These are phyloP conservation scores for Gavia stellata DNA, from an alignment of 2,113 vertebrate genomes.

Conservation along the genomic window DNA sequence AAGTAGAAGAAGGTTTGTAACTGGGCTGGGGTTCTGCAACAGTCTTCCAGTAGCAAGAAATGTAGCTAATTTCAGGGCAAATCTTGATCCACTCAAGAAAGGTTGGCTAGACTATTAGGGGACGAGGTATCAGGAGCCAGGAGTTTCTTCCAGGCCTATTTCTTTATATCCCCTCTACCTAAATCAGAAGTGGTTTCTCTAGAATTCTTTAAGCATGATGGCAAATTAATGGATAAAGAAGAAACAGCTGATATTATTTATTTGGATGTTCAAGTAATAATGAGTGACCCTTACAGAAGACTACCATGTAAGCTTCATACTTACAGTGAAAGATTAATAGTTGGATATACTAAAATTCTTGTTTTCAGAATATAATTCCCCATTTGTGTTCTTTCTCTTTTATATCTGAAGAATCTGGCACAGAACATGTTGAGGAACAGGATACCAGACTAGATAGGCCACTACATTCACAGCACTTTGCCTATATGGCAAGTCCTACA, in stretches of 20 bases:
- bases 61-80: not conserved
- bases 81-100: not conserved
- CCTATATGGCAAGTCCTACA: not conserved
- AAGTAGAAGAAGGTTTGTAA: not conserved
- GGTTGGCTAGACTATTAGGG: not conserved
- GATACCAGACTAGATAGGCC: not conserved
- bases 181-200: not conserved
- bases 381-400: not conserved
- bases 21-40: not conserved
- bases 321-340: not conserved
- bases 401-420: not conserved
- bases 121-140: not conserved
- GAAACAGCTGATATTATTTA: not conserved
- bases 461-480: not conserved
- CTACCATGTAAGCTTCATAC: not conserved
- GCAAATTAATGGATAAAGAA: not conserved
- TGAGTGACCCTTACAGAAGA: not conserved
- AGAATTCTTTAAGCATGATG: not conserved
- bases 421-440: not conserved
- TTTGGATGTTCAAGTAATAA: not conserved
- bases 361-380: not conserved
- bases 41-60: constrained; percentile 16
- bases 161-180: not conserved
- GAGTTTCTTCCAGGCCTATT: not conserved
- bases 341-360: not conserved